Evolutionary conservation across 2,888 invertebrate species (phyloP), one percentile per base, ranked within the genome.

Genomic region (Diplolepis rosae): DNA sequence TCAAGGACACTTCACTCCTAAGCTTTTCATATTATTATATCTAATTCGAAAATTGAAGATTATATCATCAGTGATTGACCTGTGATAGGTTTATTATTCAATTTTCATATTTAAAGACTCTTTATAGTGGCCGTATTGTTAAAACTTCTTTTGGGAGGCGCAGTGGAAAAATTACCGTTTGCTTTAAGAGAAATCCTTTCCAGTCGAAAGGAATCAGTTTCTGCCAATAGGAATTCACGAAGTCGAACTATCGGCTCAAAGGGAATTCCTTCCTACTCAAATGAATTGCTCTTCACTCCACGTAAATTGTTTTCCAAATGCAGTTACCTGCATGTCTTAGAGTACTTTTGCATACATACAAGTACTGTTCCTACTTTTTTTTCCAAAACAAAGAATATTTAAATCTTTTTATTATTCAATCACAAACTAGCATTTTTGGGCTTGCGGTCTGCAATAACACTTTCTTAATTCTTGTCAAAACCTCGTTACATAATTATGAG

Each of bases 401-500:
- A n/a, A n/a, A n/a, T n/a, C n/a, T n/a, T n/a, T n/a, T n/a, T n/a
- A n/a, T n/a, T n/a, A n/a, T n/a, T n/a, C n/a, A n/a, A n/a, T n/a
- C n/a, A n/a, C n/a, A n/a, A n/a, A n/a, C n/a, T n/a, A n/a, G n/a
- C n/a, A n/a, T n/a, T n/a, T n/a, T n/a, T n/a, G n/a, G n/a, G n/a
- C n/a, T n/a, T n/a, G n/a, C n/a, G n/a, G n/a, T n/a, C 71, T 76
- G 70, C 67, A 76, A 52, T 68, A 61, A 69, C 70, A 73, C 78
- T 77, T 74, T 80, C 81, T 78, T 65, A 68, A 72, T 80, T 77
- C 77, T 79, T 77, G 77, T 80, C 82, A 84, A 80, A 79, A 24
- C 82, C 76, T 79, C 73, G 79, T 87, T 87, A 86, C 86, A 85
- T 87, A 87, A 87, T 87, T 86, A 86, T 80, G 83, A 85, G 88